Conservation (phyloP, 2,113 vertebrate genomes). For the Cacatua alba region DNA sequence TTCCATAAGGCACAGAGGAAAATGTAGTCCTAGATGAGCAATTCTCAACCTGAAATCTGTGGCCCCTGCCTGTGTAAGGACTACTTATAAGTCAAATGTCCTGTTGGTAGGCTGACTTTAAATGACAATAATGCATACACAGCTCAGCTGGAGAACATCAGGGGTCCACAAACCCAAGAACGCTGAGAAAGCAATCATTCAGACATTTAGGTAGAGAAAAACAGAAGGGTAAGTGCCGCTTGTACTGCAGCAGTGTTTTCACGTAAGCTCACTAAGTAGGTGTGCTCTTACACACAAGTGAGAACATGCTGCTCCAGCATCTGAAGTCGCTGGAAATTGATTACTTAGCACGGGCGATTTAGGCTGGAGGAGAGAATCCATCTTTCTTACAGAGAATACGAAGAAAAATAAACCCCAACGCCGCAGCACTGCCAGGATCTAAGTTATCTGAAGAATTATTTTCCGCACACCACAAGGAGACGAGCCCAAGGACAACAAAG, state of each 20-base stretch:
- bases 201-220: neutral
- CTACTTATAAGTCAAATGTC: neutral
- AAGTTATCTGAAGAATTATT: neutral
- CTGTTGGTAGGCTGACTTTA: neutral
- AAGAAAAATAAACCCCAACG: neutral
- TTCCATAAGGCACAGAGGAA: neutral
- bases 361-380: neutral
- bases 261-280: neutral
- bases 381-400: neutral
- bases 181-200: neutral
- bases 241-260: neutral
- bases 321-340: neutral
- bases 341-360: neutral
- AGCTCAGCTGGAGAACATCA: conserved; percentile 28
- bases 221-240: neutral
- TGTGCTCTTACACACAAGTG: neutral
- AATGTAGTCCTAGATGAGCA: neutral
- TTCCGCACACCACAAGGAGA: neutral
- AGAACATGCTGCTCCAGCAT: neutral
- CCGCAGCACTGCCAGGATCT: neutral
- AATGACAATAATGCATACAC: neutral
- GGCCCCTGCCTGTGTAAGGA: neutral
- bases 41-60: neutral
- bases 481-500: conserved; percentile 37
- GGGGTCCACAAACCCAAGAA: neutral